These are phyloP conservation scores for Drosophila simulans DNA, from an alignment of 1,140 invertebrate species.

Conservation along the genomic window DNA sequence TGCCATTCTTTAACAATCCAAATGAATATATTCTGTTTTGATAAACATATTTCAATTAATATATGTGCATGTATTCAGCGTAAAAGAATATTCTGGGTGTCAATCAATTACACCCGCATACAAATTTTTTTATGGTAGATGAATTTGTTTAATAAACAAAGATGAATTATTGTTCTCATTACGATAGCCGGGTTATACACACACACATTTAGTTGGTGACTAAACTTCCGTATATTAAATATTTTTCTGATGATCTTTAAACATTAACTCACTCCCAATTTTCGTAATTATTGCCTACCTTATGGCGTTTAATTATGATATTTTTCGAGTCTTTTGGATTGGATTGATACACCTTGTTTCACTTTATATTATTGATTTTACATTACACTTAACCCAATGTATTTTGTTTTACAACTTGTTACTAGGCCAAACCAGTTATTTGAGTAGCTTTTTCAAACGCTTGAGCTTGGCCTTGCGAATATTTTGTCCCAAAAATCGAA, in stretches of 20 bases:
- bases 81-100: background rate
- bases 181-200: no score
- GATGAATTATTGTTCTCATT: background rate
- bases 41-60: conserved; percentile 28
- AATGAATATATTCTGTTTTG: conserved; percentile 15
- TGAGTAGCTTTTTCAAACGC: conserved; percentile 30
- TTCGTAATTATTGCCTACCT: background rate
- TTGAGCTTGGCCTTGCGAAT: conserved; percentile 22
- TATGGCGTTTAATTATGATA: background rate
- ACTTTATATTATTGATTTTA: background rate
- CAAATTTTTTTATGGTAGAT: background rate
- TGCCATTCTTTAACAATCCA: conserved; percentile 6
- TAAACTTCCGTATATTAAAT: background rate
- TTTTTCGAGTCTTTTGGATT: background rate
- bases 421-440: conserved; percentile 38
- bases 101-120: conserved; percentile 24
- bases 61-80: background rate
- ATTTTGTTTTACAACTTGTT: conserved; percentile 11
- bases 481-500: background rate
- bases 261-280: background rate
- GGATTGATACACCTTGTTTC: no score
- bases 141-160: background rate
- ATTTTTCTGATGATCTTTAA: background rate
- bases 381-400: background rate
- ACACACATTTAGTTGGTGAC: no score